Evolutionary conservation across 2,797 vertebrate genomes (phyloP), one percentile per base, ranked within the genome.

Genomic region (Hephaestus fuliginosus): DNA sequence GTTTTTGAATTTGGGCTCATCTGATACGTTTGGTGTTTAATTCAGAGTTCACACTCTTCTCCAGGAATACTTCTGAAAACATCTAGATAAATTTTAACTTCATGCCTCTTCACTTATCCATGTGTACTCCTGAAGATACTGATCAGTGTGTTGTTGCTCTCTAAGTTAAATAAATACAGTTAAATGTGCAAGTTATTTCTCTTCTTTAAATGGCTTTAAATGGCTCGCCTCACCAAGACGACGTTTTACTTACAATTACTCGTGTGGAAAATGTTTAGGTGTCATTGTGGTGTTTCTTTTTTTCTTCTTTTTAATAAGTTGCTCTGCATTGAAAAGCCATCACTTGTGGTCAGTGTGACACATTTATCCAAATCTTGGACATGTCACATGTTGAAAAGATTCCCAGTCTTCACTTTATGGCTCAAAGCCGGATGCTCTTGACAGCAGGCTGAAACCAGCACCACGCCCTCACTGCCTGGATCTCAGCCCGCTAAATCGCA

Each of bases 351-450:
- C 52, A 64, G 44, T 28, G 74, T 18, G 57, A 81, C 43, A 74
- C 46, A 56, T 60, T 71, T 74, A 73, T 80, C 62, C 62, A 51
- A 70, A 57, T 66, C 56, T 84, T 76, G 28, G 64, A 49, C 55
- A 71, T 65, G 44, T 72, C 53, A 20, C 18, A 68, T 57, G 44
- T 75, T 90, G 80, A 86, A 82, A 73, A 53, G 55, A 57, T 76
- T 86, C 65, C 80, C 72, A 78, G 69, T 80, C 73, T 84, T 79
- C 61, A 71, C 72, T 89, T 81, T 72, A 65, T 71, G 81, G 75
- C 83, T 68, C 48, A 72, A 74, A 82, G 68, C 65, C 62, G 63
- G 79, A 84, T 74, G 55, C 75, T 36, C 67, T 51, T 77, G 69
- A 85, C 58, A 76, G 76, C 61, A 44, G 71, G 71, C 76, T 71